Conservation (phyloP, 2,888 invertebrate genomes). For the Cancer borealis region DNA sequence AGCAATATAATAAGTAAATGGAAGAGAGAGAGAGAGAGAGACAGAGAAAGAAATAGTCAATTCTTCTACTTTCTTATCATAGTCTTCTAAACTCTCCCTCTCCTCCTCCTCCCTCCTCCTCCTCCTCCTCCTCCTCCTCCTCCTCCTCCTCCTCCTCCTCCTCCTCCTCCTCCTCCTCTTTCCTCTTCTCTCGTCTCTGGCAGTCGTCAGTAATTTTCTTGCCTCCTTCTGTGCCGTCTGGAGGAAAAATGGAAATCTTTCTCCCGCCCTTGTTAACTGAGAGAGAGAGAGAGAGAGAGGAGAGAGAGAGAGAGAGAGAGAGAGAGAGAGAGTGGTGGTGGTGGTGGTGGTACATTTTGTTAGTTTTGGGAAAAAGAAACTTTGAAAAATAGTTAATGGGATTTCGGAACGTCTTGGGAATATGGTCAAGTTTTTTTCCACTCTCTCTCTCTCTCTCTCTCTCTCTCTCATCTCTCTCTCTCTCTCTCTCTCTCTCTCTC, state of each 20-base stretch:
- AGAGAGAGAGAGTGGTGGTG: not conserved
- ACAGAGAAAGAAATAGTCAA: not conserved
- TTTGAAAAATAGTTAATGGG: slow-evolving; percentile 29
- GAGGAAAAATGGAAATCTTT: slow-evolving; percentile 37
- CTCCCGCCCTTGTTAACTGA: not conserved
- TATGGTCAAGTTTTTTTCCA: not conserved
- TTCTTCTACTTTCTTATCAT: slow-evolving; percentile 9
- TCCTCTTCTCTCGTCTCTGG: not conserved
- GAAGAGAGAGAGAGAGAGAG: not conserved
- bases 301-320: slow-evolving; percentile 24
- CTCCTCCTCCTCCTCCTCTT: not conserved
- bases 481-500: slow-evolving; percentile 11
- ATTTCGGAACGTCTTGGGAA: slow-evolving; percentile 4
- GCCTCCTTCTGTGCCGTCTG: slow-evolving; percentile 4
- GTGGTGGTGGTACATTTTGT: not conserved
- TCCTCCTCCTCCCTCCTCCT: not conserved
- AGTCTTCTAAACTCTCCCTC: not conserved
- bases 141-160: slow-evolving; percentile 33
- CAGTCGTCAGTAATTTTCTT: slow-evolving; percentile 33
- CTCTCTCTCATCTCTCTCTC: not conserved
- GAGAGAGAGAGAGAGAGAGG: slow-evolving; percentile 4
- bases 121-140: slow-evolving; percentile 10
- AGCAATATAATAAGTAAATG: not conserved
- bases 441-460: slow-evolving; percentile 2
- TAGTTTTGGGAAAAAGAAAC: not conserved